A percentile compares a stretch with the other conserved stretches of the same genome.
These are phyloP conservation scores for Leptestheria dahalacensis DNA, from an alignment of 1,140 invertebrate genomes.

Conservation along the genomic window DNA sequence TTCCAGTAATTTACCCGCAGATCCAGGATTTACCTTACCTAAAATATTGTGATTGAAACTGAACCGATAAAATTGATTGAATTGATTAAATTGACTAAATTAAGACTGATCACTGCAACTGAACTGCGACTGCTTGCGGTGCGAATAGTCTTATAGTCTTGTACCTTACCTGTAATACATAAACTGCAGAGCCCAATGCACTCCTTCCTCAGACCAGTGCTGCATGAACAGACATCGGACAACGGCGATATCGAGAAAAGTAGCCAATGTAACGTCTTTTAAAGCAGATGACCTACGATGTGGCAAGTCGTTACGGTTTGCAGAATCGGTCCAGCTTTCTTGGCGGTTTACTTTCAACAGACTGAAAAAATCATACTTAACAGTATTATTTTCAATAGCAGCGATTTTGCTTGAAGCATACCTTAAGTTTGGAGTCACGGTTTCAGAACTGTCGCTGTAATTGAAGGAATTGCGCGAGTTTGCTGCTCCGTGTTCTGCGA, in stretches of 20 bases:
- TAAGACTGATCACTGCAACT: no score
- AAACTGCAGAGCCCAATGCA: slow-evolving; percentile 93
- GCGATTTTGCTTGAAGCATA: background rate
- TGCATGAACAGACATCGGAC: slow-evolving; percentile 89
- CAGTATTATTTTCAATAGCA: no score
- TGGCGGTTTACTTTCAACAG: background rate
- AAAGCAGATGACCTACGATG: slow-evolving; percentile 17
- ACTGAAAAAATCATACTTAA: no score
- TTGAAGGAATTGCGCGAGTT: background rate
- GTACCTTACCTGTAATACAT: slow-evolving; percentile 76
- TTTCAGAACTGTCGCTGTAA: background rate
- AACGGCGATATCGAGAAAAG: slow-evolving; percentile 75
- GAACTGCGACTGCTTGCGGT: no score
- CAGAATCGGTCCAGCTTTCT: background rate
- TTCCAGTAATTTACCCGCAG: no score
- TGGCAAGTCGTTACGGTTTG: slow-evolving; percentile 11
- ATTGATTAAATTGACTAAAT: no score
- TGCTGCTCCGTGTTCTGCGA: background rate
- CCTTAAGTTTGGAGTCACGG: background rate
- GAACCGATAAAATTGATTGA: no score
- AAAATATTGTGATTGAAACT: no score
- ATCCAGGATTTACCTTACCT: no score
- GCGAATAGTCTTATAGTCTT: no score
- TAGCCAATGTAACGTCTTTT: slow-evolving; percentile 17
- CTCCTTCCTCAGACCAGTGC: slow-evolving; percentile 95